Evolutionary conservation across 1,140 invertebrate species (phyloP), one percentile per base, ranked within the genome.

Genomic region (Eufriesea mexicana): DNA sequence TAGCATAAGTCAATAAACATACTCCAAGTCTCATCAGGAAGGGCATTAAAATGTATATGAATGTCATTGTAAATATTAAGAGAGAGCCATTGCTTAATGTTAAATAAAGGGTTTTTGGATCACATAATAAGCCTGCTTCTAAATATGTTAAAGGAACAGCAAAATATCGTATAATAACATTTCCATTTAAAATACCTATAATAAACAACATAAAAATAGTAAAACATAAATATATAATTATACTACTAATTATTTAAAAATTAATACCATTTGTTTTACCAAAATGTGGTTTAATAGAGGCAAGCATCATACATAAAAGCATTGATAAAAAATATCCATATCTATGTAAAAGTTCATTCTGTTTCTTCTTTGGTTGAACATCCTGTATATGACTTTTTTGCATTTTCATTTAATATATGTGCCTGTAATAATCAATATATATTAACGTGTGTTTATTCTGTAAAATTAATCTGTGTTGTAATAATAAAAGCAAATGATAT

Each of bases 71-170:
- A 75, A 94, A 94, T 25, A 84, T 81, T 28, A 94, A 62, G 20
- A 94, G 84, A 59, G 93, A 92, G 8, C 92, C 92, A 85, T 91
- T 88, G 47, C 66, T 82, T n/a, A 93, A 80, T 12, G 90, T 91
- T 18, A 82, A 75, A 28, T 92, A 91, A 2, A 94, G 83, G n/a
- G 89, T 90, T 68, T 89, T 90, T 16, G 87, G 87, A 80, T 68
- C 86, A 71, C 93, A 94, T 18, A 89, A 89, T 20, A 94, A 70
- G 74, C 93, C 93, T 67, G 93, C 93, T 85, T 94, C 93, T 47
- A 94, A 84, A 77, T 94, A 94, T 25, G 91, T 93, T 71, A 93
- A 79, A 68, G 93, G 93, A 54, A 94, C 90, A 66, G 92, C 92
- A 68, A 94, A 90, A 75, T 93, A 93, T 89, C 91, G 92, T 77